A percentile compares a stretch with the other conserved stretches of the same genome.
Conservation (phyloP, 2,888 invertebrate genomes). For the Cyaniris semiargus region DNA sequence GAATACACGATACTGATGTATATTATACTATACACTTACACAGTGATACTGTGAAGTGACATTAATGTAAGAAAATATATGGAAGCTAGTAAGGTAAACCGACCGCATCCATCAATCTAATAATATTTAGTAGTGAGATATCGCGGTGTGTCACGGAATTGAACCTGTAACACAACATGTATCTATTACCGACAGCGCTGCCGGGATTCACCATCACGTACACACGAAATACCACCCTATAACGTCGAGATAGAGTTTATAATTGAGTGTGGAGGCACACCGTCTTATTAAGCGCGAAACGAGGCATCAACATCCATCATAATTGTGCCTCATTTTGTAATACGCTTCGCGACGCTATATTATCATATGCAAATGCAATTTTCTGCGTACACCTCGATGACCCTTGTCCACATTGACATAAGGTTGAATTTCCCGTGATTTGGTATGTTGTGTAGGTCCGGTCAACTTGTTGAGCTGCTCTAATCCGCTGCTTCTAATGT, state of each 20-base stretch:
- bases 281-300: slow-evolving; percentile 73
- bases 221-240: slow-evolving; percentile 36
- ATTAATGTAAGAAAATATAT: too few relatives aligned
- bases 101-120: neutral
- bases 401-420: slow-evolving; percentile 31
- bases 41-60: too few relatives aligned
- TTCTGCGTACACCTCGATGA: slow-evolving; percentile 44
- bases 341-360: slow-evolving; percentile 63
- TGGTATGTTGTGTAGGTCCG: slow-evolving; percentile 54
- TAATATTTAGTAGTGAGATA: slow-evolving; percentile 33
- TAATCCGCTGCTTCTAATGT: slow-evolving; percentile 54
- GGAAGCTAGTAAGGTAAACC: too few relatives aligned
- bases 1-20: too few relatives aligned
- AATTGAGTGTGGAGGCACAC: slow-evolving; percentile 49
- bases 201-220: slow-evolving; percentile 50
- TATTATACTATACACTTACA: too few relatives aligned
- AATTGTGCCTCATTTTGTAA: slow-evolving; percentile 78
- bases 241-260: slow-evolving; percentile 43
- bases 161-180: slow-evolving; percentile 59
- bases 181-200: slow-evolving; percentile 48
- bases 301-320: slow-evolving; percentile 77
- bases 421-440: neutral
- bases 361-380: slow-evolving; percentile 61
- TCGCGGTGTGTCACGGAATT: slow-evolving; percentile 50
- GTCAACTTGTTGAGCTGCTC: slow-evolving; percentile 58